phyloP scores from a whole-genome alignment of 2,797 vertebrate species.

The Coilia nasus region DNA sequence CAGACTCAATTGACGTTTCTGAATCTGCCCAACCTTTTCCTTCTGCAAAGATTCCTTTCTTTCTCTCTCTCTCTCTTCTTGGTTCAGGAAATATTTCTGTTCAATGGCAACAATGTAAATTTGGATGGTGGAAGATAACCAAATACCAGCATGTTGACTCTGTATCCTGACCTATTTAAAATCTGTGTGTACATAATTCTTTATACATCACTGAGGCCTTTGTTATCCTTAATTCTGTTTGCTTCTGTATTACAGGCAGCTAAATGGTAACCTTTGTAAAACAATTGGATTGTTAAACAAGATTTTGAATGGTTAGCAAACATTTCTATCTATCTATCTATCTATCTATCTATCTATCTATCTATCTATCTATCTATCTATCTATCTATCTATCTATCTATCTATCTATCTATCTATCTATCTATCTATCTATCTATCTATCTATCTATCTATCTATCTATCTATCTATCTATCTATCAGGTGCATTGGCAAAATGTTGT shows the following conservation, averaged over 20 bases:
- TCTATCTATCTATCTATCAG: neutral
- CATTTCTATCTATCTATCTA: neutral
- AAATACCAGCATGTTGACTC: neutral
- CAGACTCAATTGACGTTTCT: neutral
- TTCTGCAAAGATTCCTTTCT: neutral
- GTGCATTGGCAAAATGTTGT: neutral
- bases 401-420: neutral
- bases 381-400: neutral
- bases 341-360: neutral
- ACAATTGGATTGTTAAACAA: neutral
- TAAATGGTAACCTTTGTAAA: neutral
- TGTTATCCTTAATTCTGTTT: neutral
- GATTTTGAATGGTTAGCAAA: neutral
- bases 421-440: no score
- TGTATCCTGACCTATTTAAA: neutral
- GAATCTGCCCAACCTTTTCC: neutral
- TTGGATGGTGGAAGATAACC: neutral
- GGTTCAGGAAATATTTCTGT: neutral
- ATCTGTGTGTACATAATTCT: neutral
- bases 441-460: no score
- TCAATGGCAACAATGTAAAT: neutral
- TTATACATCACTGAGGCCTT: neutral
- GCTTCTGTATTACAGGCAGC: neutral
- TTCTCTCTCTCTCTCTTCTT: neutral
- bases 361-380: neutral